A percentile compares a stretch with the other conserved stretches of the same genome.
Conservation (phyloP, 2,113 vertebrate species). For the Macquaria ambigua region DNA sequence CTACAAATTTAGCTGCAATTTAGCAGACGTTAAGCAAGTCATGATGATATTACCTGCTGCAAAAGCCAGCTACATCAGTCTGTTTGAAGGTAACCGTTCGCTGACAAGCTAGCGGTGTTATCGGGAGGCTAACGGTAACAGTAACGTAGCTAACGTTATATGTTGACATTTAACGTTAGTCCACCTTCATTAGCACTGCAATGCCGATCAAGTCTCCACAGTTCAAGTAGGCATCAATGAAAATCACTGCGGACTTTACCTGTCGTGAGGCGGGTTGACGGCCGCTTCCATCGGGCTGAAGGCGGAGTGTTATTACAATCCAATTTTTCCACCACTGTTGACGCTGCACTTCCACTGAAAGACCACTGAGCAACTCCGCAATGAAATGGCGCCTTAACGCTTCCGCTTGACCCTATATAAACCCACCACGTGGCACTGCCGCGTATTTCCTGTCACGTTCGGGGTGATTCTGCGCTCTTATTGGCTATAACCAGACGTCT, state of each 20-base stretch:
- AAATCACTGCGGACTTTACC: conserved; percentile 63
- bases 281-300: conserved; percentile 82
- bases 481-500: conserved; percentile 50
- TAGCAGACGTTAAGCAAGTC: accelerated
- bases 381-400: conserved; percentile 81
- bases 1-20: not conserved
- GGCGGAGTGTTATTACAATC: conserved; percentile 64
- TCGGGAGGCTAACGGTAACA: conserved; percentile 37
- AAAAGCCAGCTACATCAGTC: not conserved
- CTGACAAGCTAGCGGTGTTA: conserved; percentile 19
- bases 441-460: conserved; percentile 52
- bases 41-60: accelerated
- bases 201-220: not conserved
- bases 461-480: not conserved
- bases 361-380: conserved; percentile 34
- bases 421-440: conserved; percentile 48
- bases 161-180: not conserved
- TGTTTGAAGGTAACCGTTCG: not conserved
- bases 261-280: conserved; percentile 82
- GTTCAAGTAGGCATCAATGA: not conserved
- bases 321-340: conserved; percentile 54
- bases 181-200: not conserved
- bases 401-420: conserved; percentile 82
- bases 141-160: not conserved
- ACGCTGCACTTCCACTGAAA: conserved; percentile 29